phyloP scores from a whole-genome alignment of 2,888 invertebrate species.

The Rhimphoctona megacephalus region DNA sequence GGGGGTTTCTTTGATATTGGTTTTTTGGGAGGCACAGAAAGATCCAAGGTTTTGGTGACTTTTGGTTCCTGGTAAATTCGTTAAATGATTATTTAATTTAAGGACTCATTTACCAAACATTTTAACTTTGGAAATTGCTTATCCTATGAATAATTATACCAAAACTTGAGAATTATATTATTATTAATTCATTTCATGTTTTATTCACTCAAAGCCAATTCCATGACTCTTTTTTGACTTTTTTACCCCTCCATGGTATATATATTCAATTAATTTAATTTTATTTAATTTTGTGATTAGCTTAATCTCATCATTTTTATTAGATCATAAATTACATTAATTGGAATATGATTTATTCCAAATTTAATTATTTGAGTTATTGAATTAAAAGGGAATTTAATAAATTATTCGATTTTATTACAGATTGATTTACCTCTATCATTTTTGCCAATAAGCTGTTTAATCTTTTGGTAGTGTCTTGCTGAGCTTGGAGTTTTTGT shows the following conservation, averaged over 20 bases:
- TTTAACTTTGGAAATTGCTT: too few species aligned
- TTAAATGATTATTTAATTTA: conserved; percentile 1
- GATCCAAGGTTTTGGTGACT: conserved; percentile 62
- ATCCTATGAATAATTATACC: too few species aligned
- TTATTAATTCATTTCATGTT: too few species aligned
- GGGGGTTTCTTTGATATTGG: background rate
- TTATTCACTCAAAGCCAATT: too few species aligned
- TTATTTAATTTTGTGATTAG: too few species aligned
- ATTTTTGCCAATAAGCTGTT: conserved; percentile 64
- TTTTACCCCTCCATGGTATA: too few species aligned
- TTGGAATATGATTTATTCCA: background rate
- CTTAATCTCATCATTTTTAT: too few species aligned
- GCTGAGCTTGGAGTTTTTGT: conserved; percentile 49
- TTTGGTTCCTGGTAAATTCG: conserved; percentile 39
- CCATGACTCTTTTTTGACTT: too few species aligned
- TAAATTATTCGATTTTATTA: background rate
- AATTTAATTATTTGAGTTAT: background rate
- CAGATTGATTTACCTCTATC: conserved; percentile 51
- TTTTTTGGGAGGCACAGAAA: conserved; percentile 68
- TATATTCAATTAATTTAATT: too few species aligned
- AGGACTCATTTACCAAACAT: too few species aligned
- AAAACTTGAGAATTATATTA: too few species aligned
- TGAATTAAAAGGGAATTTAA: background rate
- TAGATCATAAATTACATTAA: too few species aligned
- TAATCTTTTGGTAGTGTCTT: conserved; percentile 69